phyloP scores from a whole-genome alignment of 2,113 vertebrate species.

The Entosphenus tridentatus region DNA sequence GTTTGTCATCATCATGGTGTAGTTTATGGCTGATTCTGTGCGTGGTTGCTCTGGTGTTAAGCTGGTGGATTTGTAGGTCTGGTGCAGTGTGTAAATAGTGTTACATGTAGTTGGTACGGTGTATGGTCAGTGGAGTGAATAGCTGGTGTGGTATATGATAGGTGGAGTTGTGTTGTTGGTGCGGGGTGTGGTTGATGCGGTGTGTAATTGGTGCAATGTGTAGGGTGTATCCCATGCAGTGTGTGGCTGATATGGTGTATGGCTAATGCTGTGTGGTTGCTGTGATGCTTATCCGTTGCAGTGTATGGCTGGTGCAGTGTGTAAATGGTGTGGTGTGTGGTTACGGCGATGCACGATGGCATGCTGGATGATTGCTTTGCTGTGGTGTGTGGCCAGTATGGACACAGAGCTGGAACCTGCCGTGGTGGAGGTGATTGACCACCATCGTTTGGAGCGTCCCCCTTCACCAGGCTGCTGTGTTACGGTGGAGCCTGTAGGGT shows the following conservation, averaged over 20 bases:
- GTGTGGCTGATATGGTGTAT: neutral
- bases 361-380: neutral
- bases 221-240: too few relatives aligned
- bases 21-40: too few relatives aligned
- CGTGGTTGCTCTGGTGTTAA: too few relatives aligned
- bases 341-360: neutral
- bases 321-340: neutral
- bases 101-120: too few relatives aligned
- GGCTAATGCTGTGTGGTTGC: neutral
- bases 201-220: too few relatives aligned
- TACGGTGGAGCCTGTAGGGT: constrained; percentile 45
- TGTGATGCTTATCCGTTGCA: neutral
- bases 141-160: too few relatives aligned
- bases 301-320: neutral
- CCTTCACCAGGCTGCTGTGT: constrained; percentile 22
- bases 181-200: too few relatives aligned
- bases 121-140: too few relatives aligned
- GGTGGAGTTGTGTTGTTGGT: too few relatives aligned
- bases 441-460: constrained; percentile 34
- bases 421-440: constrained; percentile 56
- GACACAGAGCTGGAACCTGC: constrained; percentile 40
- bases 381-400: constrained; percentile 18
- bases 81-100: too few relatives aligned
- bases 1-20: too few relatives aligned
- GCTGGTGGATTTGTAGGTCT: too few relatives aligned